A percentile compares a stretch with the other conserved stretches of the same genome.
phyloP scores from a whole-genome alignment of 2,888 invertebrate species.

The Reticulitermes lucifugus region DNA sequence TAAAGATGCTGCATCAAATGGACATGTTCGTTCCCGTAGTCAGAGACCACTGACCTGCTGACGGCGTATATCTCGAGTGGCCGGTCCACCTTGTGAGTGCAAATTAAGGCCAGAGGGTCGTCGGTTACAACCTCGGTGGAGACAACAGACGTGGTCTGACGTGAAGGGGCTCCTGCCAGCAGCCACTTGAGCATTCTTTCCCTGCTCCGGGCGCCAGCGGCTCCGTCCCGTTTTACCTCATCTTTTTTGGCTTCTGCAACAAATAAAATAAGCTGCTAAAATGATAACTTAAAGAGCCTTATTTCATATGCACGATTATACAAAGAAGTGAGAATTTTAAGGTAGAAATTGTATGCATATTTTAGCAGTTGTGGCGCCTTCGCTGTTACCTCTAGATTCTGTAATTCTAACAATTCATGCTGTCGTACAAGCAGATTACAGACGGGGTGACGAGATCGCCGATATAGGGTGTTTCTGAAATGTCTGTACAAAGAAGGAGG shows the following conservation, averaged over 20 bases:
- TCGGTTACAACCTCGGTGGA: conserved; percentile 56
- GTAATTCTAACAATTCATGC: too few relatives aligned
- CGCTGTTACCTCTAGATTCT: too few relatives aligned
- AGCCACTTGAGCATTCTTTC: conserved; percentile 51
- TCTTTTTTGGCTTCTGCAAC: conserved; percentile 27
- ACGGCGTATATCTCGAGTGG: conserved; percentile 67
- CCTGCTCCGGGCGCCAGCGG: background rate
- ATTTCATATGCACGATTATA: too few relatives aligned
- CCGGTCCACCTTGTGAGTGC: conserved; percentile 59
- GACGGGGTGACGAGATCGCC: too few relatives aligned
- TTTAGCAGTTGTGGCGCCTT: too few relatives aligned
- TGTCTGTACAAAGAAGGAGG: too few relatives aligned
- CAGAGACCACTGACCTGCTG: conserved; percentile 63
- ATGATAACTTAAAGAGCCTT: too few relatives aligned
- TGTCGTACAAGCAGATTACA: too few relatives aligned
- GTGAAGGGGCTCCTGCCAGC: conserved; percentile 2
- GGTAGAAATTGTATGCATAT: too few relatives aligned
- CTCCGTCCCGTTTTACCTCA: conserved; percentile 28
- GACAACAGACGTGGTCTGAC: conserved; percentile 56
- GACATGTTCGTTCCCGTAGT: background rate
- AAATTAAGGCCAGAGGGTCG: conserved; percentile 59
- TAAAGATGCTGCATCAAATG: background rate
- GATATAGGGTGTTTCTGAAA: too few relatives aligned
- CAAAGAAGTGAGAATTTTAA: too few relatives aligned
- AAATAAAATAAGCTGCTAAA: background rate